Conservation (phyloP, 2,113 vertebrate species). For the Genyomyrus donnyi region DNA sequence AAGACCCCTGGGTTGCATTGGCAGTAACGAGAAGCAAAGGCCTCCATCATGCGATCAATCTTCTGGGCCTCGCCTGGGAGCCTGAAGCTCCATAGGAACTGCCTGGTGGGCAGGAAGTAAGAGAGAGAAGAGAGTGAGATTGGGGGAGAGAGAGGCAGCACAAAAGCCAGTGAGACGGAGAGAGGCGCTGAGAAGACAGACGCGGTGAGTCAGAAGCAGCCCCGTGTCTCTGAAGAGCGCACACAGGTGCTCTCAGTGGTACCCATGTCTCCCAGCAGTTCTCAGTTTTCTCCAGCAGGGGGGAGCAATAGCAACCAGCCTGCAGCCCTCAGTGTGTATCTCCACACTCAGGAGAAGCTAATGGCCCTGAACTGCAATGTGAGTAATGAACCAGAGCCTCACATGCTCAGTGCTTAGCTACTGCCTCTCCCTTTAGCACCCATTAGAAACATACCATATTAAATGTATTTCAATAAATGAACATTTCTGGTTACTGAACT, state of each 20-base stretch:
- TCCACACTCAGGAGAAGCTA: not conserved
- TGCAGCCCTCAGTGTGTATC: not conserved
- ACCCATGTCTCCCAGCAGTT: not conserved
- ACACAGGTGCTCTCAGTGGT: not conserved
- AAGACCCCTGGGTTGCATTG: conserved; percentile 95
- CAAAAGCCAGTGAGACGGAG: not conserved
- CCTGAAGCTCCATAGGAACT: conserved; percentile 96
- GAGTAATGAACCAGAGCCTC: not conserved
- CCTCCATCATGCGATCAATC: conserved; percentile 98
- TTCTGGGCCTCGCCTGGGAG: conserved; percentile 95
- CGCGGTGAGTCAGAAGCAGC: not conserved
- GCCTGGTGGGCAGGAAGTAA: conserved; percentile 54
- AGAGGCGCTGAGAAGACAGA: not conserved
- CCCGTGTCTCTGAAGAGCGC: not conserved
- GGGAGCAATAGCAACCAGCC: not conserved
- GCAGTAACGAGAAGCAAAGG: conserved; percentile 91
- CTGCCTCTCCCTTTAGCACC: not conserved
- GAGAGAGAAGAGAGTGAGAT: not conserved
- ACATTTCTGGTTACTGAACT: conserved; percentile 1
- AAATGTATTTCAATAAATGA: not conserved
- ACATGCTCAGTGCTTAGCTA: not conserved
- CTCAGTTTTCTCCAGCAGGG: not conserved
- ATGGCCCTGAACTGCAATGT: not conserved
- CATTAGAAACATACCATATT: not conserved
- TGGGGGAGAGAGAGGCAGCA: not conserved